These are phyloP conservation scores for Octonoba sinensis DNA, from an alignment of 2,888 invertebrate genomes.

Conservation along the genomic window DNA sequence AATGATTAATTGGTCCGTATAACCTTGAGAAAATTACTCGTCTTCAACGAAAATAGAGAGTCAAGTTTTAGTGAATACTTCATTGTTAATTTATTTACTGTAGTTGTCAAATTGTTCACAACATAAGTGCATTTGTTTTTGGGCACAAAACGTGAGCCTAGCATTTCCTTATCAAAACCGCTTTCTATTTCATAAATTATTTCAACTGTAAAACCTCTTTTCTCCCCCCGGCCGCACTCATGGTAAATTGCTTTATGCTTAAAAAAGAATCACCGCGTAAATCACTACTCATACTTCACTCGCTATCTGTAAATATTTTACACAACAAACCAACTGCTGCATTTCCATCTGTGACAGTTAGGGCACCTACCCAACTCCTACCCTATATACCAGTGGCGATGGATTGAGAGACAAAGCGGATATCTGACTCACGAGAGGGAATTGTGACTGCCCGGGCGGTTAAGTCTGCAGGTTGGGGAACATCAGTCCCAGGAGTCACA, in stretches of 20 bases:
- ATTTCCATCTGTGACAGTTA: constrained; percentile 48
- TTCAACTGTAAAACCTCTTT: constrained; percentile 8
- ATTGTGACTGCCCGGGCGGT: constrained; percentile 10
- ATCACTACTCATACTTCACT: constrained; percentile 50
- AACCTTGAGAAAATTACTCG: no score
- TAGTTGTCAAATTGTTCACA: no score
- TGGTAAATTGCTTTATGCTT: constrained; percentile 48
- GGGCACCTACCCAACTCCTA: constrained; percentile 42
- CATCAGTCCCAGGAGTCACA: constrained; percentile 50
- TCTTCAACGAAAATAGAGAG: no score
- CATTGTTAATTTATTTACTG: no score
- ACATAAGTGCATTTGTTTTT: no score
- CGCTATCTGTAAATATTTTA: constrained; percentile 49
- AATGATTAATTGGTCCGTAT: no score
- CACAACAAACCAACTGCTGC: constrained; percentile 23
- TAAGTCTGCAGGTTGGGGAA: constrained; percentile 16
- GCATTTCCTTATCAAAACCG: background rate
- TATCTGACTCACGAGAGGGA: constrained; percentile 37
- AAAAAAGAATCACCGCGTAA: constrained; percentile 45
- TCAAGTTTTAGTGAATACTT: no score
- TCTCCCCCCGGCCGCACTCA: constrained; percentile 24
- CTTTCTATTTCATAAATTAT: constrained; percentile 21
- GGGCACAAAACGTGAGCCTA: background rate
- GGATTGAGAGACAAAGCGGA: constrained; percentile 56
- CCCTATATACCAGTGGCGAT: constrained; percentile 43